Percentiles rank a stretch among this genome's conserved stretches.
These are phyloP conservation scores for Albula goreensis DNA, from an alignment of 2,113 vertebrate species.

Conservation along the genomic window DNA sequence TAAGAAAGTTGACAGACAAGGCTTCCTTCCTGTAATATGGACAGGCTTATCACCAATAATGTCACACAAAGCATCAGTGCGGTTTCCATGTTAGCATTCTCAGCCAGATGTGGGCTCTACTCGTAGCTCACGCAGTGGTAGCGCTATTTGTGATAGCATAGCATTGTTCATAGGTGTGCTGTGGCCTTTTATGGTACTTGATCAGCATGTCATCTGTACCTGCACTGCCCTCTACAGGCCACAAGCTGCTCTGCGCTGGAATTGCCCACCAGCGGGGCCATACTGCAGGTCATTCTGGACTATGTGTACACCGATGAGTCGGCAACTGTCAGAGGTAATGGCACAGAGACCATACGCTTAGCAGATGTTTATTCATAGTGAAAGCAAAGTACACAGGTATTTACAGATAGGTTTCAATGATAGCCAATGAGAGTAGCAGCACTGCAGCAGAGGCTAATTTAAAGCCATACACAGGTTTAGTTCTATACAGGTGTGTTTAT, in stretches of 20 bases:
- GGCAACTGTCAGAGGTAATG: constrained; percentile 81
- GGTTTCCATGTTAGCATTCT: background rate
- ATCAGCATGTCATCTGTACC: background rate
- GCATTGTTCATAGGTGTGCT: no score
- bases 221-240: constrained; percentile 70
- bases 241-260: constrained; percentile 86
- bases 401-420: background rate
- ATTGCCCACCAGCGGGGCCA: constrained; percentile 87
- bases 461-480: background rate
- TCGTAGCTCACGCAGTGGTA: background rate
- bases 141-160: background rate
- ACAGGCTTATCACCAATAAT: no score
- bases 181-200: no score
- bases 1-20: no score
- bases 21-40: no score
- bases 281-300: constrained; percentile 87
- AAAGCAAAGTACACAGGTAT: background rate
- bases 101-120: background rate
- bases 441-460: background rate
- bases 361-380: background rate
- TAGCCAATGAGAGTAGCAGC: background rate
- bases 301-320: constrained; percentile 95
- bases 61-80: background rate
- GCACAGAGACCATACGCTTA: background rate
- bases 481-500: background rate